phyloP scores from a whole-genome alignment of 2,113 vertebrate genomes.

The Alexandromys fortis region DNA sequence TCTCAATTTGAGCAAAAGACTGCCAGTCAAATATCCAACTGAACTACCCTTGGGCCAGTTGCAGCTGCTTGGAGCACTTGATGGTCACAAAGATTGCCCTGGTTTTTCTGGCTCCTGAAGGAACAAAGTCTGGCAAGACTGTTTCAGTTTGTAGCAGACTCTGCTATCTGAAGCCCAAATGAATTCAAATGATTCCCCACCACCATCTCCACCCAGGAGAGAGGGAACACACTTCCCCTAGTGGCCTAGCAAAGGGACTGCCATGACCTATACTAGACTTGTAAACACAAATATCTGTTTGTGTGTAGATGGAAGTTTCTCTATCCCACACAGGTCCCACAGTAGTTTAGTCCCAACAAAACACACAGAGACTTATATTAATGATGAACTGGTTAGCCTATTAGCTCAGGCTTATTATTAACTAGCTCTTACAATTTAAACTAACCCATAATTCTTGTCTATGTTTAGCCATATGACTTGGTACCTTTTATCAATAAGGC shows the following conservation, averaged over 20 bases:
- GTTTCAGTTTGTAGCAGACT: background rate
- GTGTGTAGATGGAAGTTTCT: background rate
- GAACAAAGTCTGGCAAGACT: background rate
- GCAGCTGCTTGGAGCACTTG: background rate
- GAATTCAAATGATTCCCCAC: background rate
- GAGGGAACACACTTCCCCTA: background rate
- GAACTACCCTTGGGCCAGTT: background rate
- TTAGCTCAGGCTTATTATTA: too few relatives aligned
- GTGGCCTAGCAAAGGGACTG: background rate
- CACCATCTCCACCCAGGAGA: background rate
- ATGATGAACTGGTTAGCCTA: too few relatives aligned
- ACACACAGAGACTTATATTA: too few relatives aligned
- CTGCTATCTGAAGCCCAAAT: background rate
- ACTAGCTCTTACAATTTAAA: too few relatives aligned
- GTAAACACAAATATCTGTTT: background rate
- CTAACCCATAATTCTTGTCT: too few relatives aligned
- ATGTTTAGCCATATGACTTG: too few relatives aligned
- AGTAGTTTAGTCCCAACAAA: too few relatives aligned
- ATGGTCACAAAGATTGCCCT: background rate
- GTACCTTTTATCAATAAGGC: too few relatives aligned
- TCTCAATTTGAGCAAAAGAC: background rate
- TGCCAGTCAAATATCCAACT: background rate
- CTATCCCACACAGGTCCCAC: too few relatives aligned
- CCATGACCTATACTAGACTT: background rate
- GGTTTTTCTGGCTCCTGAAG: background rate